Percentiles rank a stretch among this genome's conserved stretches.
Evolutionary conservation across 2,888 invertebrate species (phyloP).

Genomic region (Eupelmus urozonus): DNA sequence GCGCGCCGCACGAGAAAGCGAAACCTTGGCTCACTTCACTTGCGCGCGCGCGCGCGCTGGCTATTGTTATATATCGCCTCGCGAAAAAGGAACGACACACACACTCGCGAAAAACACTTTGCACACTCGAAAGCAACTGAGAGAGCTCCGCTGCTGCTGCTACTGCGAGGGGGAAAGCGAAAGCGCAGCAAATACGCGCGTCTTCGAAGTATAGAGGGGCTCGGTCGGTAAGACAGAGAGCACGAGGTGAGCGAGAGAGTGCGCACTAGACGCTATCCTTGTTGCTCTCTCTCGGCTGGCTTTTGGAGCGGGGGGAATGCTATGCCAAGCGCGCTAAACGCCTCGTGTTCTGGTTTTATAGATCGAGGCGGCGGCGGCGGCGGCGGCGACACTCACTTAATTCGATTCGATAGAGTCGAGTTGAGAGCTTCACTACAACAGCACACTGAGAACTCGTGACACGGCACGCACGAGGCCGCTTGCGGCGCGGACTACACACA

Average conservation of each 20-base stretch:
- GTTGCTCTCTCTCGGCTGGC: slow-evolving; percentile 60
- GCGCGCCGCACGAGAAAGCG: too few species aligned
- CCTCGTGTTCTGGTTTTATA: neutral
- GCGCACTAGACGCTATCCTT: slow-evolving; percentile 52
- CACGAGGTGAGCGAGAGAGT: slow-evolving; percentile 62
- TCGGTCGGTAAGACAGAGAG: slow-evolving; percentile 61
- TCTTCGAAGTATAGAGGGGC: neutral
- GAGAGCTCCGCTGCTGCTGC: too few species aligned
- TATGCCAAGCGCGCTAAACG: neutral
- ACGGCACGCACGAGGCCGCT: slow-evolving; percentile 5
- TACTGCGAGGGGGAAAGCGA: neutral
- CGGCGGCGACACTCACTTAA: neutral
- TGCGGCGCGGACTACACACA: neutral
- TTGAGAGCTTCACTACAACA: too few species aligned
- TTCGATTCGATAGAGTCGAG: too few species aligned
- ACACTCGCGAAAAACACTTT: neutral
- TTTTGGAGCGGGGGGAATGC: neutral
- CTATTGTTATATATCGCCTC: neutral
- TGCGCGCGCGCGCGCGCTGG: too few species aligned
- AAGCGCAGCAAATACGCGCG: neutral
- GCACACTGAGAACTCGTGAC: slow-evolving; percentile 39
- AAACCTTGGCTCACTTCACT: neutral
- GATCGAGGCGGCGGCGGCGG: too few species aligned
- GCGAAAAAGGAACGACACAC: neutral
- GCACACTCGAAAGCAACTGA: neutral